Base-by-base conservation (phyloP, 2,797 vertebrate species). In the Sphenopsis melanotis region DNA sequence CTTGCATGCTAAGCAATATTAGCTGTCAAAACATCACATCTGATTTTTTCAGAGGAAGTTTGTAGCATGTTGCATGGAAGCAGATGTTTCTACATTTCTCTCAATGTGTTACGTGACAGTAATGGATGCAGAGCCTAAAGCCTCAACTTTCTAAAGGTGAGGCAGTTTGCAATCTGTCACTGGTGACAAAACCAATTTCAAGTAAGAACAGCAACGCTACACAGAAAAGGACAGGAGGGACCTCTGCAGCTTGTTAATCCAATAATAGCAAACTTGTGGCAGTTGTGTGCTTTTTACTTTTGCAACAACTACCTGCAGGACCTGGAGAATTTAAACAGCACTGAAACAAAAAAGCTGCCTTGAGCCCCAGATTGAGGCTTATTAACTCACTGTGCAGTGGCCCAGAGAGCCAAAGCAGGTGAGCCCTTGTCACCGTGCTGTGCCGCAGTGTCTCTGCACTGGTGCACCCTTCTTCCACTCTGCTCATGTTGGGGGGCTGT, bases 281-380 rank as follows among this genome's bases (percentile, higher is more conserved):
- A 87, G 77, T n/a, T 57, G 74, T 36, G 63, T 93, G 72, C 70
- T 82, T 72, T 59, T 66, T 30, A 55, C 63, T 85, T 89, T 72
- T 60, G n/a, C 42, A 93, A 93, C 94, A 96, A 81, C 94, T 93
- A 71, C 93, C 94, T 72, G 79, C 83, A 89, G 84, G 89, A 53
- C 66, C 66, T 87, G 65, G 85, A 59, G 74, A 83, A 59, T 46
- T 89, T 69, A 41, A 61, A 49, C n/a, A 64, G 52, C 21, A 52
- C 12, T 59, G 78, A 84, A 85, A 91, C 1, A 2, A 71, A 61
- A 74, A 68, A 60, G 30, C 64, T 84, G 75, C 60, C 60, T 89
- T 0, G 0, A 66, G 60, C 32, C 26, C 15, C 39, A 12, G 13
- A 6, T 0, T 12, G 50, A 20, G 39, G 39, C 3, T 85, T 13